Evolutionary conservation across 2,113 vertebrate genomes (phyloP), one percentile per base, ranked within the genome.

Genomic region (Alouatta palliata): DNA sequence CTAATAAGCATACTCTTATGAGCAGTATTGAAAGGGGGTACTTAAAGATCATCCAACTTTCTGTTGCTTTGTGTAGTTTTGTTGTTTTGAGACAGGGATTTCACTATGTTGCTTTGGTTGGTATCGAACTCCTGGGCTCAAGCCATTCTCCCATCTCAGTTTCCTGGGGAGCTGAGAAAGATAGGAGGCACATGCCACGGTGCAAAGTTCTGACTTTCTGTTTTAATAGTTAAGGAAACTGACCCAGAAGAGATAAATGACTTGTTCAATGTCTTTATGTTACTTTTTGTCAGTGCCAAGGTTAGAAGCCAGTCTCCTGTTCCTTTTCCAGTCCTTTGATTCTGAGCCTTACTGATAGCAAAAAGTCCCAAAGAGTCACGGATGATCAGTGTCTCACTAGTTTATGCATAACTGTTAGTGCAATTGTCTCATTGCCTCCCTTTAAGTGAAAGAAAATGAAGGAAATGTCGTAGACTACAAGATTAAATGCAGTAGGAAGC

Each of bases 241-340:
- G 54, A 95, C 40, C 30, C n/a, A 84, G 68, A 92, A 95, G n/a
- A 82, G 68, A 92, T 73, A 94, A 92, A 83, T 94, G 52, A 87
- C 58, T 90, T 87, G 47, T 73, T 56, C 32, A 66, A 13, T 87
- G 17, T 45, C 40, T 23, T 87, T 56, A 54, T 58, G 52, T 79
- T 87, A 27, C 75, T 61, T 95, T 66, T 96, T 87, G 40, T 92
- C 64, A 82, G n/a, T 83, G 70, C 40, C 52, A 84, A 80, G 89
- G 96, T 61, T 80, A 92, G 30, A 94, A 87, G 20, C 30, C 90
- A 58, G 35, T 68, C n/a, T 87, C 43, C 32, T 66, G 7, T 75
- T 94, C 35, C 52, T 17, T 82, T 95, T 77, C 76, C 21, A 75
- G 75, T 87, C 61, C 47, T 83, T 71, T 95, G 73, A 90, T 71